Evolutionary conservation across 1,140 invertebrate species (phyloP), one percentile per base, ranked within the genome.

Genomic region (Euura lappo): DNA sequence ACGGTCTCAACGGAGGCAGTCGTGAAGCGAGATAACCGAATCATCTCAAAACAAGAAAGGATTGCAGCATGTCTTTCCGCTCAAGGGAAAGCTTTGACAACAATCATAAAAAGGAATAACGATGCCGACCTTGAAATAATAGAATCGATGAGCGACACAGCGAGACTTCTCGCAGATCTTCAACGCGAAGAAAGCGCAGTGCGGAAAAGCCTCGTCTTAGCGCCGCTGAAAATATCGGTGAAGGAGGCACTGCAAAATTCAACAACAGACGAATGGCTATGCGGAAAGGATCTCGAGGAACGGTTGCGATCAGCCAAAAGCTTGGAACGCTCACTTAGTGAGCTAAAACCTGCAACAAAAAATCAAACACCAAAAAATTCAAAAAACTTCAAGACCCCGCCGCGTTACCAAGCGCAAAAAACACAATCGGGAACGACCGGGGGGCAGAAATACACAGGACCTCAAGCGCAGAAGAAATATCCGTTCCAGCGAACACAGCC

Each of bases 31-130:
- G 72, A 73, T 42, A 47, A 73, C 13, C 51, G 72, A 2, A 73
- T 73, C n/a, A 43, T 65, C 0, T 68, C 69, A 10, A 73, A 73
- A 70, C 72, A 73, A 70, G 72, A 70, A 42, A 68, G 72, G 2
- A 42, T 73, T 43, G 72, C 72, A 10, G 68, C 72, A n/a, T 73
- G 72, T 65, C 6, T 73, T 7, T 47, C 51, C 6, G 68, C 68
- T 6, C n/a, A 47, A 28, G 72, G 68, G 10, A 73, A 66, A 73
- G 11, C 60, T 3, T 65, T 67, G 7, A 64, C 72, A 13, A 46
- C 45, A 2, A 46, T 45, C 0, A 2, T 73, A 10, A 73, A 73
- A 46, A 69, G 66, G 4, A 68, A 73, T 7, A 13, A 10, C 5
- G 10, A 51, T 11, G 68, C 65, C 8, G 45, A 70, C 11, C 69